A percentile compares a stretch with the other conserved stretches of the same genome.
Evolutionary conservation across 35 echinoderm and acorn worm genomes (phyloP).

Genomic region (Acanthaster planci): DNA sequence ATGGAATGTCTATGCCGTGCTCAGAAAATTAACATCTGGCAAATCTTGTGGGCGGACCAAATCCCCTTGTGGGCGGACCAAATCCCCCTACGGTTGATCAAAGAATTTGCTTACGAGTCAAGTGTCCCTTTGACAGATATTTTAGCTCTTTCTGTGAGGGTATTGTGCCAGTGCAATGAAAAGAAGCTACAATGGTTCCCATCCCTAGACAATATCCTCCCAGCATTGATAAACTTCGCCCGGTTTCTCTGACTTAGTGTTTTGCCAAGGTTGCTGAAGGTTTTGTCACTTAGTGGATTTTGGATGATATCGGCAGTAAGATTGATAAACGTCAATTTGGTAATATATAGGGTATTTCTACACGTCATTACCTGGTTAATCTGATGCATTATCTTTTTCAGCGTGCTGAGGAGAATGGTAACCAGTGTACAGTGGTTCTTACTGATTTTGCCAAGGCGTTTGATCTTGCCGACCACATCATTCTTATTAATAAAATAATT

Average conservation of each 20-base stretch:
- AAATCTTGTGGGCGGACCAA: no score
- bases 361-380: constrained; percentile 38
- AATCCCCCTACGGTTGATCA: no score
- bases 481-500: constrained; percentile 49
- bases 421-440: constrained; percentile 43
- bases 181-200: no score
- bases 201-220: no score
- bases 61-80: no score
- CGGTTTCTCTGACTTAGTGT: constrained; percentile 53
- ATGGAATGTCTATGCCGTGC: no score
- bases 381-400: constrained; percentile 35
- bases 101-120: no score
- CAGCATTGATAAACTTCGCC: constrained; percentile 46
- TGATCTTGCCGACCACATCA: constrained; percentile 46
- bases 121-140: no score
- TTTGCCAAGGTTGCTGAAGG: constrained; percentile 60
- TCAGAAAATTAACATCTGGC: no score
- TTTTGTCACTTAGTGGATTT: constrained; percentile 48
- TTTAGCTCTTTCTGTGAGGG: no score
- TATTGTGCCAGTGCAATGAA: no score
- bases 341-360: constrained; percentile 52
- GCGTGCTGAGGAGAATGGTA: constrained; percentile 38
- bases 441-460: constrained; percentile 74
- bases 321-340: constrained; percentile 52
- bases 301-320: constrained; percentile 45